These are phyloP conservation scores for Stenchaetothrips biformis DNA, from an alignment of 2,888 invertebrate genomes.

Conservation along the genomic window DNA sequence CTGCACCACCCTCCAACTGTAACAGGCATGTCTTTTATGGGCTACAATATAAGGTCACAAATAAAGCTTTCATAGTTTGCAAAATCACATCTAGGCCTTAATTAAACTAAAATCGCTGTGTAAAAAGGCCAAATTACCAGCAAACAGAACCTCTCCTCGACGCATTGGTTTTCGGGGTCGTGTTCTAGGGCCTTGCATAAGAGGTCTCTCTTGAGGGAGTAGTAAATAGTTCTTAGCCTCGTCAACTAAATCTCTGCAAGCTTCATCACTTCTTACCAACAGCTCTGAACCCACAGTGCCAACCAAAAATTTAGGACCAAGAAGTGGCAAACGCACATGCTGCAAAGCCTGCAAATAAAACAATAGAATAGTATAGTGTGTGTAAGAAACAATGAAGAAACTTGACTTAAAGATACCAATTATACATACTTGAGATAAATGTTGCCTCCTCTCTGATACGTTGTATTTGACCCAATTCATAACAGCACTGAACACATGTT, in stretches of 20 bases:
- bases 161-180: constrained; percentile 91
- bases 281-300: constrained; percentile 96
- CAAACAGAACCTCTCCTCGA: constrained; percentile 93
- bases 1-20: constrained; percentile 98
- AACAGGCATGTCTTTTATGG: constrained; percentile 29
- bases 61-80: background rate
- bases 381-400: constrained; percentile 23
- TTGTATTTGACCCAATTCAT: constrained; percentile 99
- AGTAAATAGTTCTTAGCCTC: constrained; percentile 98
- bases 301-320: constrained; percentile 96
- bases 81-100: background rate
- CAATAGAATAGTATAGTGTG: background rate
- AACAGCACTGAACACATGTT: constrained; percentile 95
- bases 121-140: constrained; percentile 47
- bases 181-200: constrained; percentile 94
- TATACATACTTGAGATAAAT: constrained; percentile 72
- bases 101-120: background rate
- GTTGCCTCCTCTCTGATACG: constrained; percentile 83
- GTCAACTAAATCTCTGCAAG: constrained; percentile 94
- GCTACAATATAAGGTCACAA: no score
- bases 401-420: background rate
- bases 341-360: constrained; percentile 67
- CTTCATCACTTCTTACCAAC: constrained; percentile 89
- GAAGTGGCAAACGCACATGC: constrained; percentile 89
- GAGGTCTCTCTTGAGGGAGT: constrained; percentile 88